Base-by-base conservation (phyloP, 1,140 invertebrate species). In the Drosophila equinoxialis region DNA sequence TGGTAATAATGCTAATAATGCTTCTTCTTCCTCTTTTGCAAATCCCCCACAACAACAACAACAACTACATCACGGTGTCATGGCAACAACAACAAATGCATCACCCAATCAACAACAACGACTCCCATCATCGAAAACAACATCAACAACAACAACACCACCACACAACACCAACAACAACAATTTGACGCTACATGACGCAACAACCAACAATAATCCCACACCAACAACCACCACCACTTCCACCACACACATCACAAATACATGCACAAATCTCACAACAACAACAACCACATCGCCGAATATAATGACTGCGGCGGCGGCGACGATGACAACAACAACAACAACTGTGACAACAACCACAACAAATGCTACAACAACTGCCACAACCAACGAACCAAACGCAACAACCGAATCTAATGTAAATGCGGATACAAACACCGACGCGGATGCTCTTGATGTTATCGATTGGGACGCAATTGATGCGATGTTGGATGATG, bases 11-110 rank as follows among this genome's bases (percentile, higher is more conserved):
- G 90, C 91, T 92, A 92, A 92, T 90, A 86, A 89, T 92, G 91
- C 91, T 92, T 92, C 90, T 91, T 91, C 89, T 92, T 91, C 90
- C 83, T 91, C 89, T 92, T 91, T 92, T 92, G 86, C 90, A 91
- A 92, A 92, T 90, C 90, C 90, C 87, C 81, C 86, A 90, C 86
- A 79, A 90, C 72, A 68, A 81, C 66, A 62, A 65, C 72, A 55
- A 81, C 82, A 85, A 91, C 87, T 77, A 86, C 86, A 89, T 83
- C 89, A 91, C 90, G 90, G 86, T 83, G 81, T 82, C 79, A 79
- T 74, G 78, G 69, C 74, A 73, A 77, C 61, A 63, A 76, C 62
- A 65, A 76, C 67, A 37, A 66, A 33, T 66, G 74, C 65, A 74
- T 58, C 68, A 73, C 72, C 68, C 65, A 84, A 71, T 71, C 66